phyloP scores from a whole-genome alignment of 1,140 invertebrate genomes.

The Cydia fagiglandana region DNA sequence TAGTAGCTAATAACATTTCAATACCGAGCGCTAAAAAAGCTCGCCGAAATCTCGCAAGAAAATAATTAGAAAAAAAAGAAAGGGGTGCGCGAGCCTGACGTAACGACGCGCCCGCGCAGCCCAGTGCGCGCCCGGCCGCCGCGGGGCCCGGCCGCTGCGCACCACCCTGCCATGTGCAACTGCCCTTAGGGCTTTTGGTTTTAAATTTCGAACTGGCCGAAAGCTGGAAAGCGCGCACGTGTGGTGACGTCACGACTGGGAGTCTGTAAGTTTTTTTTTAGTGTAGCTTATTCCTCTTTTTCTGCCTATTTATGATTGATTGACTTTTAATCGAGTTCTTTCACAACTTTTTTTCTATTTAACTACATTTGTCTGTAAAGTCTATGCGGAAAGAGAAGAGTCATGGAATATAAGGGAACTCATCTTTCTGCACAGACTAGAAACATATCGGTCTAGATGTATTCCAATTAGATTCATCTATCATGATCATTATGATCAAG shows the following conservation, averaged over 20 bases:
- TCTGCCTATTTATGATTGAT: background rate
- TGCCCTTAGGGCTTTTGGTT: slow-evolving; percentile 32
- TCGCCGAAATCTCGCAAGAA: slow-evolving; percentile 70
- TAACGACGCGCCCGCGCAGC: slow-evolving; percentile 34
- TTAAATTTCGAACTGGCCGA: slow-evolving; percentile 35
- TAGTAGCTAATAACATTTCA: slow-evolving; percentile 22
- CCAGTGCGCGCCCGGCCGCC: slow-evolving; percentile 51
- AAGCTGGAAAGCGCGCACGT: slow-evolving; percentile 46
- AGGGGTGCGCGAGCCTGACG: slow-evolving; percentile 59
- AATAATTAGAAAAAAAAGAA: slow-evolving; percentile 74
- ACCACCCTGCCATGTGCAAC: slow-evolving; percentile 20
- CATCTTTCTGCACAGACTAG: no score
- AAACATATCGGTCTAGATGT: background rate
- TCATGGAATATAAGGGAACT: no score
- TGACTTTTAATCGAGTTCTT: background rate
- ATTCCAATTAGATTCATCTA: background rate
- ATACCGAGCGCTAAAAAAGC: slow-evolving; percentile 18
- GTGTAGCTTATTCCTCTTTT: slow-evolving; percentile 23
- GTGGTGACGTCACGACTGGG: slow-evolving; percentile 52
- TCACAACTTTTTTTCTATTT: background rate
- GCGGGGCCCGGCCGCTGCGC: slow-evolving; percentile 60
- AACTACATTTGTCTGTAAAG: background rate
- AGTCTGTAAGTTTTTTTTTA: slow-evolving; percentile 58
- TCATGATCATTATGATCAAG: no score
- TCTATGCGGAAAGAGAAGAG: background rate